Conservation (phyloP, 1,140 invertebrate species). For the Cydia splendana region DNA sequence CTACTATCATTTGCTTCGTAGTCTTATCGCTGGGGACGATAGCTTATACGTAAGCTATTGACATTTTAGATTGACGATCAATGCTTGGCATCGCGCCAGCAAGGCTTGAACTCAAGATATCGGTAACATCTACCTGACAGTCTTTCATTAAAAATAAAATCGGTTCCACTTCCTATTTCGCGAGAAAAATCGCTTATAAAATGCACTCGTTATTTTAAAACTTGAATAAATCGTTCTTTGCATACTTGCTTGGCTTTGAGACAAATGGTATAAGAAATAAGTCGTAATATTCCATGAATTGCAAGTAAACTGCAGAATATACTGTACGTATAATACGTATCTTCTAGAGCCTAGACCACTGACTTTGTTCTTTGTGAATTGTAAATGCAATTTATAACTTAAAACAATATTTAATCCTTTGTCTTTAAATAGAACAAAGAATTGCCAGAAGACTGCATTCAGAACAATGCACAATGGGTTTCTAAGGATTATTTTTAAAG, state of each 20-base stretch:
- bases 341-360: neutral
- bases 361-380: neutral
- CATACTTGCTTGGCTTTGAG: neutral
- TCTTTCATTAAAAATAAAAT: slow-evolving; percentile 22
- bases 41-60: slow-evolving; percentile 48
- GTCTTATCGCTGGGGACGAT: slow-evolving; percentile 32
- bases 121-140: slow-evolving; percentile 17
- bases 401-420: neutral
- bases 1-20: slow-evolving; percentile 26
- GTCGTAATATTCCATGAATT: neutral
- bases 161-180: neutral
- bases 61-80: slow-evolving; percentile 53
- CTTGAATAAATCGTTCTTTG: neutral
- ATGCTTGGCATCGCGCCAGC: slow-evolving; percentile 53
- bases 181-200: neutral
- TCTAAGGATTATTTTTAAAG: neutral
- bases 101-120: slow-evolving; percentile 12
- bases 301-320: neutral
- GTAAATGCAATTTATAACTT: neutral
- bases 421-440: neutral
- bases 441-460: slow-evolving; percentile 1
- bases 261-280: neutral
- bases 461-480: neutral
- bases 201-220: neutral
- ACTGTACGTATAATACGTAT: neutral